Percentiles rank a stretch among this genome's conserved stretches.
phyloP scores from a whole-genome alignment of 2,797 vertebrate species.

The Selene dorsalis region DNA sequence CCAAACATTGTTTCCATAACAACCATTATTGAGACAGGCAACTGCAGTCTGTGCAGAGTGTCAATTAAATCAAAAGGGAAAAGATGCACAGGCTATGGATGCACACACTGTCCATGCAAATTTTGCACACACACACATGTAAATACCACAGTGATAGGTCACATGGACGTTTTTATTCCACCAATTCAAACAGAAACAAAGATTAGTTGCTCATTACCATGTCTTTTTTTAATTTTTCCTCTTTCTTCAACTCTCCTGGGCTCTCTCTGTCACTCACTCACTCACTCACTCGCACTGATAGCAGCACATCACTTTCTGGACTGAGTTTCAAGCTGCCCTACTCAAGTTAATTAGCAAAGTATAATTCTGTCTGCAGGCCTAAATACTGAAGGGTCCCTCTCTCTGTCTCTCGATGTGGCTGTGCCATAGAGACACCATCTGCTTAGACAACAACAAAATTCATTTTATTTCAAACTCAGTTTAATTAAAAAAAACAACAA shows the following conservation, averaged over 20 bases:
- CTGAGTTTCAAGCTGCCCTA: constrained; percentile 50
- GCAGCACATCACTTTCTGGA: constrained; percentile 30
- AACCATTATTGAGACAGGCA: constrained; percentile 69
- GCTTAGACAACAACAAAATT: constrained; percentile 37
- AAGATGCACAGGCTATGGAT: constrained; percentile 46
- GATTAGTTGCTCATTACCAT: constrained; percentile 51
- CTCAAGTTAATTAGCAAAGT: constrained; percentile 67
- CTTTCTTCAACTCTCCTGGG: constrained; percentile 2
- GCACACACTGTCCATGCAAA: constrained; percentile 41
- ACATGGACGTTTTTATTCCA: constrained; percentile 54
- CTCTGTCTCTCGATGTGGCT: constrained; percentile 26
- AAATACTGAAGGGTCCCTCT: constrained; percentile 38
- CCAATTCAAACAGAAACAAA: constrained; percentile 52
- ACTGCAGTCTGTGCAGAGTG: constrained; percentile 59
- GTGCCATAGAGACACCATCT: constrained; percentile 61
- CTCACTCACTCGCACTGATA: constrained; percentile 3
- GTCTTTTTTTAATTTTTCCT: constrained; percentile 17
- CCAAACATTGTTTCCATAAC: constrained; percentile 78
- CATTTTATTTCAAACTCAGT: constrained; percentile 9
- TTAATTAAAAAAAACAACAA: constrained; percentile 8
- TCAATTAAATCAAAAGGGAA: constrained; percentile 68
- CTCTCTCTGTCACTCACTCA: constrained; percentile 24
- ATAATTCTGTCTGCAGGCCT: constrained; percentile 54
- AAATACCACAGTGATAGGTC: constrained; percentile 37
- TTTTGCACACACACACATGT: constrained; percentile 12